Base-by-base conservation (phyloP, 2,113 vertebrate species). In the Atrichornis clamosus region DNA sequence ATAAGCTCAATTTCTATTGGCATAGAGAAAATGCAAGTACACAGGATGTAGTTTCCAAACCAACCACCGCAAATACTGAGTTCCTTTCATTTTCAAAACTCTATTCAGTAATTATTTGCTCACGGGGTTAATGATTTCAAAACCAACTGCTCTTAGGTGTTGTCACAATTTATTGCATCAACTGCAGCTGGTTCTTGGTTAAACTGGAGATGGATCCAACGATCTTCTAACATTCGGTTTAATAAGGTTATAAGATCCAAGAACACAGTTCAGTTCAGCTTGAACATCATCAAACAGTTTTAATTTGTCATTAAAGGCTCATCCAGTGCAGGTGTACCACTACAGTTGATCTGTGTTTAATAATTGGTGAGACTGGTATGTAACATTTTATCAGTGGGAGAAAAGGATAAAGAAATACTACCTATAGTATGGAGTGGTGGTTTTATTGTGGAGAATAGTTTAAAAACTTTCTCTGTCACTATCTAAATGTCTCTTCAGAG, bases 1-100 rank as follows among this genome's bases (percentile, higher is more conserved):
- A 49, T 46, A 62, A 28, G 8, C 22, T 70, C 15, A 22, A 7
- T 44, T 76, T 63, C 13, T 58, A 28, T 16, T 78, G 13, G 4
- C 30, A 13, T 46, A 49, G 62, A 70, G 13, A 87, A 89, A 68
- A 74, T 63, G 41, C 3, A 70, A 30, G 8, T 50, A 59, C 11
- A 15, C 2, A 50, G 22, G 27, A 32, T n/a, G 17, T 14, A 32
- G 47, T 52, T 52, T 68, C 47, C 41, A 76, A 85, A 60, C 7
- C 28, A 70, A 37, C 3, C 26, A 59, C 0, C 0, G 10, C 26
- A 82, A 88, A 68, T 41, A 44, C 11, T 37, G 28, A 39, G 9
- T 62, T 15, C 6, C 12, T 83, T 73, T 68, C 41, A 79, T 23
- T 44, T 89, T 23, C 22, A 49, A n/a, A 44, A 35, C 73, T 70